Evolutionary conservation across 1,140 invertebrate species (phyloP).

Genomic region (Aleiodes sp.): DNA sequence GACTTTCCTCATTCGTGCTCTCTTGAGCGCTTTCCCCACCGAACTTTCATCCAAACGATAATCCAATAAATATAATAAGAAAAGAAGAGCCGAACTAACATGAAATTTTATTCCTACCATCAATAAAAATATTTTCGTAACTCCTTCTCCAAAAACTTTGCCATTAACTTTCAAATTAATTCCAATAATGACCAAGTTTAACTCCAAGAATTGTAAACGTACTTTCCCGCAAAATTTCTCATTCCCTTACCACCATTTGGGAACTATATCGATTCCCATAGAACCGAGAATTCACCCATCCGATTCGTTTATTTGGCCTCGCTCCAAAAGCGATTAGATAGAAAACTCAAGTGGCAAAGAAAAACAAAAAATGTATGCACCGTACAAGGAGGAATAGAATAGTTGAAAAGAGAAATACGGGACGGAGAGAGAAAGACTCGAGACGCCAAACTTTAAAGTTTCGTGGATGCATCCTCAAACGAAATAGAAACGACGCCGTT

Average conservation of each 20-base stretch:
- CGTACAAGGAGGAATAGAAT: not conserved
- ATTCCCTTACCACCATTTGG: no score
- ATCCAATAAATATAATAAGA: no score
- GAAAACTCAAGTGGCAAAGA: not conserved
- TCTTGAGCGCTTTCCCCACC: no score
- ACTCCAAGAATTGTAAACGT: not conserved
- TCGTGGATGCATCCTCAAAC: not conserved
- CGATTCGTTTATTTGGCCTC: conserved; percentile 1
- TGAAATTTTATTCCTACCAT: no score
- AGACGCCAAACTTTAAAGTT: not conserved
- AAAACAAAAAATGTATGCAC: conserved; percentile 1
- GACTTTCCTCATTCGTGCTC: no score
- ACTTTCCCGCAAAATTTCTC: not conserved
- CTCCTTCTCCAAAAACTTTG: not conserved
- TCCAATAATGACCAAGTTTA: not conserved
- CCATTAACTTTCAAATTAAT: not conserved
- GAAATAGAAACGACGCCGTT: not conserved
- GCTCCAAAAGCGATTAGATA: conserved; percentile 1
- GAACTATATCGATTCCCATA: not conserved
- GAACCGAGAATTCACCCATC: not conserved
- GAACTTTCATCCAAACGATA: no score
- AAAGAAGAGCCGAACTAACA: no score
- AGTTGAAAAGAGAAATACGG: not conserved
- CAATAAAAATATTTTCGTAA: not conserved
- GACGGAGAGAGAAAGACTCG: not conserved